Base-by-base conservation (phyloP, 1,140 invertebrate species). In the Drosophila subpulchrella region DNA sequence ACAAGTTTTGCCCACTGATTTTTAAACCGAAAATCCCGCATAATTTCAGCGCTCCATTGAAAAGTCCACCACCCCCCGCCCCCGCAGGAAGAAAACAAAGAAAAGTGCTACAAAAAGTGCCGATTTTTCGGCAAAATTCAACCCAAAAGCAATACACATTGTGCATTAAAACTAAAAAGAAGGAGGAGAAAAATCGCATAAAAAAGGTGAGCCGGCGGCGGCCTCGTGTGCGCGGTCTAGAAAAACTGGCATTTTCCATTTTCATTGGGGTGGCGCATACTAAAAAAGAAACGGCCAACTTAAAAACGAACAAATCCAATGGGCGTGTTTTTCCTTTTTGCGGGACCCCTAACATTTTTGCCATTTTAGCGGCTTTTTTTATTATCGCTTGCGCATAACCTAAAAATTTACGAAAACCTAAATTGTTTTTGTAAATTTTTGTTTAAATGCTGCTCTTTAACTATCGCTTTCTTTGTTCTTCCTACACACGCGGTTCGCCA, bases 371-470 rank as follows among this genome's bases (percentile, higher is more conserved):
- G 82, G 82, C 84, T 54, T 83, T 78, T 78, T 75, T 59, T 41
- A 50, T 71, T 24, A 46, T 46, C 42, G 66, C 44, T 34, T 39
- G 62, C 42, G 48, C 76, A 79, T 86, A 86, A 86, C 83, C 83
- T 86, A 57, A 88, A 83, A 86, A 73, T 48, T 42, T 48, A 65
- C 47, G 65, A 48, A 54, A 55, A 61, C 10, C 8, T 10, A 61
- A 30, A 60, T 84, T 88, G 80, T 86, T 86, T 70, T 89, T 89
- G 80, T 77, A 79, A 55, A 79, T 60, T 85, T 67, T 70, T 67
- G 84, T 86, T 89, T 89, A 83, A 89, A 73, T 51, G 70, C 46
- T 65, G 56, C 58, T 81, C 58, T 78, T 72, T 12, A 68, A 76
- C 78, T 75, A 58, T 75, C 60, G 46, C 73, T 70, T 83, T 82